These are phyloP conservation scores for Zosterops borbonicus DNA, from an alignment of 2,113 vertebrate genomes.

Conservation along the genomic window DNA sequence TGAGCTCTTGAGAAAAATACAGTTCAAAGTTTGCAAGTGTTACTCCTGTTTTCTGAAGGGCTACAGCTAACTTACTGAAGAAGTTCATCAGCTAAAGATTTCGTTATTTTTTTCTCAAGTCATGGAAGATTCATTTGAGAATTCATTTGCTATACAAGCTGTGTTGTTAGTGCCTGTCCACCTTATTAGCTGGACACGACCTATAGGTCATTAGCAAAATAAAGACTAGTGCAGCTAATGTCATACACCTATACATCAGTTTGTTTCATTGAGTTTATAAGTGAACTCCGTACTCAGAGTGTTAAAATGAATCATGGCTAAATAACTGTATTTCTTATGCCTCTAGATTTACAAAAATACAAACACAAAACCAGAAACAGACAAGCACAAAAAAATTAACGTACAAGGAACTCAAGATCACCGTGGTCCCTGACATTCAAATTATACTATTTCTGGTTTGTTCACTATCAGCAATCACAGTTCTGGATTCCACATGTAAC, in stretches of 20 bases:
- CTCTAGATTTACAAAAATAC: not conserved
- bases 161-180: not conserved
- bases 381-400: not conserved
- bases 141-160: not conserved
- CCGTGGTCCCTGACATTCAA: rapidly evolving
- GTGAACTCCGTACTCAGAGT: not conserved
- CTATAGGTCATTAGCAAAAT: not conserved
- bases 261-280: not conserved
- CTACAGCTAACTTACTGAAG: not conserved
- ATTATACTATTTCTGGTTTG: not conserved
- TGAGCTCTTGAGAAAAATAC: not conserved
- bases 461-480: not conserved
- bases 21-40: not conserved
- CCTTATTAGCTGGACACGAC: not conserved
- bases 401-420: not conserved
- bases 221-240: not conserved
- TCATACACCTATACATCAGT: not conserved
- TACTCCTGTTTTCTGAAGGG: not conserved
- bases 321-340: not conserved
- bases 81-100: not conserved
- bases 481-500: not conserved
- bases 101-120: not conserved
- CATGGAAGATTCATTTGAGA: not conserved
- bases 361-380: not conserved
- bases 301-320: not conserved